Conservation (phyloP, 2,888 invertebrate species). For the Conomelus anceps region DNA sequence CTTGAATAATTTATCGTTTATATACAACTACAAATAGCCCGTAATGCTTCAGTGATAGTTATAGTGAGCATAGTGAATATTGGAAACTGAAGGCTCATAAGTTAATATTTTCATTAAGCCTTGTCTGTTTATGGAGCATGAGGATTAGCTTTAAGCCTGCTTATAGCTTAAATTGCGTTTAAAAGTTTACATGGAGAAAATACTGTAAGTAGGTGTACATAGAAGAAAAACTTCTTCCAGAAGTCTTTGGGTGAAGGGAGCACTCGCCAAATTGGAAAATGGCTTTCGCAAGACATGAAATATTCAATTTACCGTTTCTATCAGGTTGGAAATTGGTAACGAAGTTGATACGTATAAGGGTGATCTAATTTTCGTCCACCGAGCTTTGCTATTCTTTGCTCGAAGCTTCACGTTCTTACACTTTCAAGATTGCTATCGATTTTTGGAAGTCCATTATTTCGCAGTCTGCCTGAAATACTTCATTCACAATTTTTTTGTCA, state of each 20-base stretch:
- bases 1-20: no score
- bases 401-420: not conserved
- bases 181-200: no score
- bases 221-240: not conserved
- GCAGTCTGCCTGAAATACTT: not conserved
- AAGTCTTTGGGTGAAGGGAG: not conserved
- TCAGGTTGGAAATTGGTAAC: conserved; percentile 12
- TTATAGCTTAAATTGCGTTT: no score
- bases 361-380: conserved; percentile 1
- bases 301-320: conserved; percentile 10
- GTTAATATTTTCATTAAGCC: no score
- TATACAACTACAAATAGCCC: no score
- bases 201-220: not conserved
- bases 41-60: no score
- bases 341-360: conserved; percentile 6
- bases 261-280: conserved; percentile 4
- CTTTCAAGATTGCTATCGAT: not conserved
- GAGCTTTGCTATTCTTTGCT: not conserved
- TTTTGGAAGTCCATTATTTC: not conserved
- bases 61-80: no score
- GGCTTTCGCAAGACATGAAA: conserved; percentile 8
- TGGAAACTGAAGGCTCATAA: no score
- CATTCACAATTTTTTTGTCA: not conserved
- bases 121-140: no score
- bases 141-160: no score